phyloP scores from a whole-genome alignment of 2,797 vertebrate genomes.

The Sandelia bainsii region DNA sequence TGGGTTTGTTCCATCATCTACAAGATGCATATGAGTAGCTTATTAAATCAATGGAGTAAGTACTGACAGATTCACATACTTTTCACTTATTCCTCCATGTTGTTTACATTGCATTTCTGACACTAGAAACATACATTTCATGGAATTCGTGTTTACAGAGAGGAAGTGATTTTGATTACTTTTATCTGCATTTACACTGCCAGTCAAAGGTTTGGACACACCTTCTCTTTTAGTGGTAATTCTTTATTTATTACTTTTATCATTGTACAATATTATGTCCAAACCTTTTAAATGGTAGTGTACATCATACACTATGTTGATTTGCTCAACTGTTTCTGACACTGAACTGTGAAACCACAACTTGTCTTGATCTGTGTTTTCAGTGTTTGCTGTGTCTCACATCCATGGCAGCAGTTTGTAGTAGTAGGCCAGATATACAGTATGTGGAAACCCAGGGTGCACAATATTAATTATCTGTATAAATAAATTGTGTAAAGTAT shows the following conservation, averaged over 20 bases:
- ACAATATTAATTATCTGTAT: not conserved
- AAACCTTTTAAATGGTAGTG: too few relatives aligned
- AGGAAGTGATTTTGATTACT: not conserved
- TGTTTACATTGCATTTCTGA: not conserved
- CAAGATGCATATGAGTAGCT: slow-evolving; percentile 87
- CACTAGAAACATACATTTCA: not conserved
- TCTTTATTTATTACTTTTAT: too few relatives aligned
- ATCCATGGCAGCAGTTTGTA: not conserved
- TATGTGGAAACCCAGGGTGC: not conserved
- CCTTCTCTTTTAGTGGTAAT: too few relatives aligned
- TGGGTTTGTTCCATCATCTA: slow-evolving; percentile 61
- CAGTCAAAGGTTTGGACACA: too few relatives aligned
- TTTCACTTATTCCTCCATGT: not conserved
- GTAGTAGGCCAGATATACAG: too few relatives aligned
- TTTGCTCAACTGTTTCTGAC: not conserved
- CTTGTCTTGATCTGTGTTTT: not conserved
- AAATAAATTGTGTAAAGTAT: not conserved
- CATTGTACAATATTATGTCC: too few relatives aligned
- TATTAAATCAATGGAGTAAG: slow-evolving; percentile 86
- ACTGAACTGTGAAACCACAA: slow-evolving; percentile 33
- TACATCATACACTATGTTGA: not conserved
- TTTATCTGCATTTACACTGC: not conserved
- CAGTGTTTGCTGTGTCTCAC: slow-evolving; percentile 8
- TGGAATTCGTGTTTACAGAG: not conserved
- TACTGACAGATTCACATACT: slow-evolving; percentile 51